Evolutionary conservation across 2,113 vertebrate genomes (phyloP).

Genomic region (Brachionichthys hirsutus): DNA sequence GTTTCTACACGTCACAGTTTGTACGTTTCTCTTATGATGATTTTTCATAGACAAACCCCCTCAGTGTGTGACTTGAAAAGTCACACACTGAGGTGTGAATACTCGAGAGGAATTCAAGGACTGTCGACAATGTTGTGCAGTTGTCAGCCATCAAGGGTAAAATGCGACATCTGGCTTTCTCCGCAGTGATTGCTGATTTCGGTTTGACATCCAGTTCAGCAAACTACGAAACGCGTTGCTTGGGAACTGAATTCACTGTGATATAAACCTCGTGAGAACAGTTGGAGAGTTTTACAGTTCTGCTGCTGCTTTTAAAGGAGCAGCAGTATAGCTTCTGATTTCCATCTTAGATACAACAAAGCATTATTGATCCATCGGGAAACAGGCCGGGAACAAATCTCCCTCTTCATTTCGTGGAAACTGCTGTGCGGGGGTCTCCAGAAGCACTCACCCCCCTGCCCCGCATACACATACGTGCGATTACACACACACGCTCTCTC

Average conservation of each 20-base stretch:
- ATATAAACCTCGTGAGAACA: constrained; percentile 36
- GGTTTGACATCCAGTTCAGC: constrained; percentile 50
- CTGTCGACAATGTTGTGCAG: constrained; percentile 7
- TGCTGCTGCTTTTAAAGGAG: constrained; percentile 45
- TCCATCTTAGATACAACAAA: constrained; percentile 57
- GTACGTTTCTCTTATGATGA: neutral
- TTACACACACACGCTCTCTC: constrained; percentile 37
- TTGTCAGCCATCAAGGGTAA: constrained; percentile 27
- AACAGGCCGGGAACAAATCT: constrained; percentile 40
- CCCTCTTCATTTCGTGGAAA: constrained; percentile 27
- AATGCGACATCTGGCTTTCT: constrained; percentile 34
- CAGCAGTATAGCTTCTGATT: constrained; percentile 56
- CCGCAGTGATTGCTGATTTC: constrained; percentile 48
- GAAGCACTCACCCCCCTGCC: constrained; percentile 19
- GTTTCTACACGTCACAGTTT: neutral
- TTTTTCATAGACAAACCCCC: constrained; percentile 21
- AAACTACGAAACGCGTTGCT: constrained; percentile 45
- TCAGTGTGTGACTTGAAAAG: constrained; percentile 17
- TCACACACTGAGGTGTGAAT: constrained; percentile 31
- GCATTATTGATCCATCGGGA: constrained; percentile 59
- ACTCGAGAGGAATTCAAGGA: constrained; percentile 27
- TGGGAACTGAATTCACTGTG: constrained; percentile 33
- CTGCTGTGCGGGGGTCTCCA: constrained; percentile 21
- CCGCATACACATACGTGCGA: constrained; percentile 18
- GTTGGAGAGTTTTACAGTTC: constrained; percentile 49